Conservation (phyloP, 2,888 invertebrate genomes). For the Pollenia amentaria region DNA sequence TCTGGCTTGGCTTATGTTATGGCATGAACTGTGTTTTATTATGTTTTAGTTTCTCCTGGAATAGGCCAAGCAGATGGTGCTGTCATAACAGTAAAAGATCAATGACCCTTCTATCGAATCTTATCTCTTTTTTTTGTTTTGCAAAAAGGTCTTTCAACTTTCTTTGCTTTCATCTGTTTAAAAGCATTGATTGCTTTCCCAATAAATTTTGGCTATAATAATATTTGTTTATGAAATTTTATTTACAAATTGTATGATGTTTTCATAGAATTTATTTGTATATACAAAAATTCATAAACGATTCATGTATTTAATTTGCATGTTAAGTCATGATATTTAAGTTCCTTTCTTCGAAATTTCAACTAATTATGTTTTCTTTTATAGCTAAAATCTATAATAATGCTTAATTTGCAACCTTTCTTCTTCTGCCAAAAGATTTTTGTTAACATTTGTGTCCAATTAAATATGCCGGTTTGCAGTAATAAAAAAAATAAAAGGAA, state of each 20-base stretch:
- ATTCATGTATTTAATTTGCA: constrained; percentile 5
- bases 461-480: constrained; percentile 18
- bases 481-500: constrained; percentile 8
- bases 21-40: not conserved
- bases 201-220: constrained; percentile 6
- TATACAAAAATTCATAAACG: not conserved
- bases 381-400: constrained; percentile 49
- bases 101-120: constrained; percentile 24
- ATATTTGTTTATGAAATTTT: constrained; percentile 34
- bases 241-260: not conserved
- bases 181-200: not conserved
- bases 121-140: not conserved
- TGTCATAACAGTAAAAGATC: not conserved
- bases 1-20: not conserved
- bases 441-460: constrained; percentile 23
- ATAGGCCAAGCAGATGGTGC: not conserved
- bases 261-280: constrained; percentile 7
- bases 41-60: not conserved
- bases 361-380: constrained; percentile 37
- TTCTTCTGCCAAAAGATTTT: not conserved
- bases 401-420: constrained; percentile 37
- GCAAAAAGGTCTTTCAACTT: constrained; percentile 56
- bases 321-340: constrained; percentile 1
- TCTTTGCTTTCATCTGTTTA: constrained; percentile 5
- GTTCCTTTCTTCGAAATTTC: not conserved